phyloP scores from a whole-genome alignment of 2,113 vertebrate species.

The Nanorana parkeri region DNA sequence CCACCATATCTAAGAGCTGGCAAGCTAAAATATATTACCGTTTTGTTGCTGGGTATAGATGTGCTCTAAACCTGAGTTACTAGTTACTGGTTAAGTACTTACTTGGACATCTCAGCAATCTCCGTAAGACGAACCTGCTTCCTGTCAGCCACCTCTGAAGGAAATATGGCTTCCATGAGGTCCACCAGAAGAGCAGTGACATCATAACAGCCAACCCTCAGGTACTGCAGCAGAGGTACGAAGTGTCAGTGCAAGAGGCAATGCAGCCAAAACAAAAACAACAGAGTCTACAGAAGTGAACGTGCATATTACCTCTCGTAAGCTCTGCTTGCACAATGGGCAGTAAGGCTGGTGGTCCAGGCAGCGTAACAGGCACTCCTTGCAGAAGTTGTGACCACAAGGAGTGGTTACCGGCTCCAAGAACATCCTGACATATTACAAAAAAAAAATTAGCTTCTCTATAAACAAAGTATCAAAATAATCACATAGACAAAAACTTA shows the following conservation, averaged over 20 bases:
- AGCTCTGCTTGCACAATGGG: slow-evolving; percentile 91
- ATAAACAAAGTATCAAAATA: too few species aligned
- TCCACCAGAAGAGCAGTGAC: slow-evolving; percentile 79
- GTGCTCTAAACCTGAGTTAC: not conserved
- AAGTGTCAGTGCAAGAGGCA: not conserved
- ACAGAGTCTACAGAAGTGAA: not conserved
- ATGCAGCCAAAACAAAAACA: not conserved
- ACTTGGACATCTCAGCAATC: slow-evolving; percentile 91
- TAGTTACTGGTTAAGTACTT: slow-evolving; percentile 50
- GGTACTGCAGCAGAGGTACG: slow-evolving; percentile 72
- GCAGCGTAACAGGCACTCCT: slow-evolving; percentile 87
- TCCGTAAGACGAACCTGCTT: slow-evolving; percentile 79
- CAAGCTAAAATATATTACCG: not conserved
- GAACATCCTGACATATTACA: slow-evolving; percentile 76
- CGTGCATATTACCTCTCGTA: slow-evolving; percentile 79
- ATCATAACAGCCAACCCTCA: slow-evolving; percentile 85
- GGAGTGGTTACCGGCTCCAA: slow-evolving; percentile 87
- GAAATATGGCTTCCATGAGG: slow-evolving; percentile 78
- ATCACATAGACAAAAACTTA: too few species aligned
- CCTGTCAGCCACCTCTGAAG: slow-evolving; percentile 79
- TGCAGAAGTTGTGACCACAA: slow-evolving; percentile 92
- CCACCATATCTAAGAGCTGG: too few species aligned
- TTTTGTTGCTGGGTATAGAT: not conserved
- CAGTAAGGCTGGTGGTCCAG: slow-evolving; percentile 88
- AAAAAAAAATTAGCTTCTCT: too few species aligned